Evolutionary conservation across 1,140 invertebrate species (phyloP).

Genomic region (Drosophila lini): DNA sequence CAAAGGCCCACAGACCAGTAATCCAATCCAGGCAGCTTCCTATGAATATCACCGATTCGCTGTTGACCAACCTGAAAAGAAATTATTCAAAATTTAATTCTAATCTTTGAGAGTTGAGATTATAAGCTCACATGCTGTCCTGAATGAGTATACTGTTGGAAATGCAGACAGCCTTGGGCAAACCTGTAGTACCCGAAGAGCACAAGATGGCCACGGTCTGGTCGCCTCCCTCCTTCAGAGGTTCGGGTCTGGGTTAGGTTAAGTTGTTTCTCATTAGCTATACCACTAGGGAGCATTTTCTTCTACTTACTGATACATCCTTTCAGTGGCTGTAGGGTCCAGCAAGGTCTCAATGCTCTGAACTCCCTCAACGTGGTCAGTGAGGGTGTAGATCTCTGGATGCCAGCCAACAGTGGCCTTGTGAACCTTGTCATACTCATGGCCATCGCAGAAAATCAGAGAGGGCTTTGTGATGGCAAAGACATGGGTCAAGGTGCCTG

Average conservation of each 20-base stretch:
- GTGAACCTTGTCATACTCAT: slow-evolving; percentile 64
- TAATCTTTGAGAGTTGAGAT: not conserved
- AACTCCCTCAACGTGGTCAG: slow-evolving; percentile 55
- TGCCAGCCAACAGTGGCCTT: slow-evolving; percentile 55
- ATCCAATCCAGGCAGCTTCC: slow-evolving; percentile 77
- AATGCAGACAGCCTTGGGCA: slow-evolving; percentile 91
- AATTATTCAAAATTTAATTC: too few relatives aligned
- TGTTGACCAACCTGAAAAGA: slow-evolving; percentile 46
- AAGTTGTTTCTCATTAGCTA: not conserved
- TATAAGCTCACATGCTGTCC: slow-evolving; percentile 47
- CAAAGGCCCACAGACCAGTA: slow-evolving; percentile 62
- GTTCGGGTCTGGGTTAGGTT: slow-evolving; percentile 50
- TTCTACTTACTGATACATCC: slow-evolving; percentile 62
- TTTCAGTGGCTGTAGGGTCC: slow-evolving; percentile 58
- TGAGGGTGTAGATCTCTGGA: slow-evolving; percentile 67
- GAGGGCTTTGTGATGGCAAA: slow-evolving; percentile 65
- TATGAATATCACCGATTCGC: slow-evolving; percentile 58
- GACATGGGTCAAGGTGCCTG: slow-evolving; percentile 63
- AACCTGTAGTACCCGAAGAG: slow-evolving; percentile 91
- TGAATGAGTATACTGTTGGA: slow-evolving; percentile 86
- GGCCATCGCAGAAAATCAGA: slow-evolving; percentile 74
- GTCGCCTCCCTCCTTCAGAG: slow-evolving; percentile 53
- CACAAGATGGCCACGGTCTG: slow-evolving; percentile 83
- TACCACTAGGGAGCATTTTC: too few relatives aligned
- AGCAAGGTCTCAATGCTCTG: slow-evolving; percentile 64